Evolutionary conservation across 2,113 vertebrate species (phyloP), one percentile per base, ranked within the genome.

Genomic region (Centropus bengalensis): DNA sequence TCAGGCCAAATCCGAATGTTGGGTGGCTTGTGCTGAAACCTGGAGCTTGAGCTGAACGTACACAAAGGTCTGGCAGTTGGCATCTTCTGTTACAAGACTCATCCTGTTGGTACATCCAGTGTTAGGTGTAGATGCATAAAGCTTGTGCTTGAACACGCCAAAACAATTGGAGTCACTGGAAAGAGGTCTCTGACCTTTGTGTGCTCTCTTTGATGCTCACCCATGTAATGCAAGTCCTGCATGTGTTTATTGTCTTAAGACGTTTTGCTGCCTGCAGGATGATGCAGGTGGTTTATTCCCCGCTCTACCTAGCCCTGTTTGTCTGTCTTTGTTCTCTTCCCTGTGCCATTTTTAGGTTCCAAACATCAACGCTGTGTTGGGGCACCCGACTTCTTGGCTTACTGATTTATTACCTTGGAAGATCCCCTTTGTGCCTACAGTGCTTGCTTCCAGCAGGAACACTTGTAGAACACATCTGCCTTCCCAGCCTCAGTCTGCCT

Each of bases 341-440:
- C n/a, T n/a, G n/a, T n/a, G n/a, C n/a, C n/a, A n/a, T n/a, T n/a
- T n/a, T n/a, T n/a, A n/a, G n/a, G n/a, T n/a, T n/a, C n/a, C 14
- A 78, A 69, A 56, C 9, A 26, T 19, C 17, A 56, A 0, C 0
- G 1, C 13, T 78, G 0, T 49, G 6, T 56, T 75, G 49, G 51
- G 15, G 27, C 45, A 70, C 18, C 55, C 58, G 32, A 14, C 10
- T 13, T 54, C 16, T 58, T 84, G 33, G 18, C 20, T 80, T 36
- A 10, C 7, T 1, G 6, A n/a, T n/a, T n/a, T n/a, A 2, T n/a
- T 24, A 3, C 16, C 16, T 78, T 62, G 5, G 64, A 38, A 77
- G 19, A 27, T 56, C 47, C 76, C 32, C 32, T 87, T 36, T 74
- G 51, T 3, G 2, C 6, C 36, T 49, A 5, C 59, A 33, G 2